phyloP scores from a whole-genome alignment of 2,797 vertebrate species.

The Hemibagrus guttatus region DNA sequence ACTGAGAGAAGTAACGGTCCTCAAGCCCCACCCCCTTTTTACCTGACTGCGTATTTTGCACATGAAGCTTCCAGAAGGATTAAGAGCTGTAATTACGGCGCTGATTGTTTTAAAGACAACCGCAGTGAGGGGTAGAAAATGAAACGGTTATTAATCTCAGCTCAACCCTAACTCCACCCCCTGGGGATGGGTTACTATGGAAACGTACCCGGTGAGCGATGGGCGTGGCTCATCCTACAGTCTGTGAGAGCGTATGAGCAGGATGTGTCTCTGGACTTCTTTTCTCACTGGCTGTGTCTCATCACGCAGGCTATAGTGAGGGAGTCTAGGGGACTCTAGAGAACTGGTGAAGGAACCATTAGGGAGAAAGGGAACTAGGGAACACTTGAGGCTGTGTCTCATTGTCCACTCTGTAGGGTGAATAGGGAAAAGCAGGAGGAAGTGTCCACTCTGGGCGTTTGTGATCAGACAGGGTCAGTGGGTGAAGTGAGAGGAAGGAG shows the following conservation, averaged over 20 bases:
- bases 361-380: background rate
- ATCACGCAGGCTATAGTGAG: background rate
- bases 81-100: background rate
- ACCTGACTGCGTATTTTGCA: background rate
- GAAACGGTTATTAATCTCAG: background rate
- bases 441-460: constrained; percentile 22
- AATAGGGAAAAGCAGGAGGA: background rate
- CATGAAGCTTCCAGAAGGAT: background rate
- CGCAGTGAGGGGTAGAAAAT: background rate
- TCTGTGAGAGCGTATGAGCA: background rate
- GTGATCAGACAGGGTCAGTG: constrained; percentile 22
- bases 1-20: background rate
- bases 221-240: background rate
- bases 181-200: constrained; percentile 21
- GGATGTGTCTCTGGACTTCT: background rate
- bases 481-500: constrained; percentile 51
- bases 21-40: constrained; percentile 1
- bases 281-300: background rate
- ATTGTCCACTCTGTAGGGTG: background rate
- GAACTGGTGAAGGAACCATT: background rate
- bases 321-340: background rate
- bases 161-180: background rate
- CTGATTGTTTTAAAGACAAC: background rate
- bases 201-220: background rate
- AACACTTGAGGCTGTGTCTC: background rate